Base-by-base conservation (phyloP, 2,113 vertebrate species). In the Phocoena phocoena region DNA sequence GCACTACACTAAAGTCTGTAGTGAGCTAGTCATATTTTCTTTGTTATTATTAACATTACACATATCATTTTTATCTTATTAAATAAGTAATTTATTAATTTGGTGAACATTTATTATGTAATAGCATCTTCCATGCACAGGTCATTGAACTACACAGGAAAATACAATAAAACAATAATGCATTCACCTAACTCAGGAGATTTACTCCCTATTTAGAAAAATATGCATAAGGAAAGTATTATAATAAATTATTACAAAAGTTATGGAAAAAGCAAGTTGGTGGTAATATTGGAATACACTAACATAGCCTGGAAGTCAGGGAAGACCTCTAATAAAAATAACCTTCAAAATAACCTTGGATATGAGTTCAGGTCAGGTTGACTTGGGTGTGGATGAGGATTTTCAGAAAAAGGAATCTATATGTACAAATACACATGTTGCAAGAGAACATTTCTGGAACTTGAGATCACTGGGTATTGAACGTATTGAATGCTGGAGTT, bases 1-100 rank as follows among this genome's bases (percentile, higher is more conserved):
- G 94, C 6, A 13, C 3, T 73, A 62, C 80, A 85, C 31, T 97
- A 90, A 97, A 26, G 15, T 95, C 93, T 73, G 18, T 28, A 95
- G 17, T 1, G 82, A 50, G 7, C 15, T 17, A 74, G 5, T 41
- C 33, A 68, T 74, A 26, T 58, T 96, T 86, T 82, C 33, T 71
- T 94, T 25, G 41, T 74, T 77, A 14, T 82, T 41, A 67, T 68
- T 62, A 91, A 23, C 50, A 74, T 63, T 67, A 68, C 3, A 33
- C 1, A 26, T 53, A 41, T n/a, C 36, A n/a, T 79, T 79, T 93
- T 90, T 88, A 62, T 55, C 5, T 76, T 71, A 65, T 80, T 88
- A 90, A 90, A 55, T 71, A 50, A 85, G 7, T 70, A 4, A 73
- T 70, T 96, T 96, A 70, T 92, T 60, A 89, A 80, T 60, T 38